phyloP scores from a whole-genome alignment of 2,888 invertebrate genomes.

The Eupithecia vulgata region DNA sequence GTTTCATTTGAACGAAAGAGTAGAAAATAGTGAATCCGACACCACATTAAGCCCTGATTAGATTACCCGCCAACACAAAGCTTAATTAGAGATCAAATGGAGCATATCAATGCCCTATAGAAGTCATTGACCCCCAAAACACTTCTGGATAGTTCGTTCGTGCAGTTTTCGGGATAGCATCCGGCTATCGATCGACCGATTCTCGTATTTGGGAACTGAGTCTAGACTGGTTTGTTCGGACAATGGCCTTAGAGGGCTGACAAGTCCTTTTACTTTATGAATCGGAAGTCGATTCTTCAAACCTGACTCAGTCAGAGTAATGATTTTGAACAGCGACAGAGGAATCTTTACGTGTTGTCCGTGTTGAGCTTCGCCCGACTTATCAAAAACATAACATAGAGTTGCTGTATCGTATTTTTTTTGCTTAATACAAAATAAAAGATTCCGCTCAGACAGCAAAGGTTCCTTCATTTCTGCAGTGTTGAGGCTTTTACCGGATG shows the following conservation, averaged over 20 bases:
- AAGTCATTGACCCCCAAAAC: conserved; percentile 5
- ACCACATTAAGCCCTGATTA: conserved; percentile 6
- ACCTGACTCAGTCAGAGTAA: neutral
- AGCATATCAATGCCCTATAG: conserved; percentile 1
- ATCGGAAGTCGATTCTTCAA: neutral
- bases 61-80: conserved; percentile 3
- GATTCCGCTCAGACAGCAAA: neutral
- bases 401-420: neutral
- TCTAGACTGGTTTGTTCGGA: neutral
- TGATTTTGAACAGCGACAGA: neutral
- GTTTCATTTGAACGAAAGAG: neutral
- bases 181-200: neutral
- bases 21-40: neutral
- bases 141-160: conserved; percentile 1
- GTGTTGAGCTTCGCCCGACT: neutral
- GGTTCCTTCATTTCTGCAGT: neutral
- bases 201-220: neutral
- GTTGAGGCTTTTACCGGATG: neutral
- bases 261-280: neutral
- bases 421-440: neutral
- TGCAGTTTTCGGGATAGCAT: neutral
- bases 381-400: neutral
- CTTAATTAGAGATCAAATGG: conserved; percentile 18
- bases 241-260: neutral
- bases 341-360: neutral